Evolutionary conservation across 2,113 vertebrate genomes (phyloP).

Genomic region (Enhydra lutris): DNA sequence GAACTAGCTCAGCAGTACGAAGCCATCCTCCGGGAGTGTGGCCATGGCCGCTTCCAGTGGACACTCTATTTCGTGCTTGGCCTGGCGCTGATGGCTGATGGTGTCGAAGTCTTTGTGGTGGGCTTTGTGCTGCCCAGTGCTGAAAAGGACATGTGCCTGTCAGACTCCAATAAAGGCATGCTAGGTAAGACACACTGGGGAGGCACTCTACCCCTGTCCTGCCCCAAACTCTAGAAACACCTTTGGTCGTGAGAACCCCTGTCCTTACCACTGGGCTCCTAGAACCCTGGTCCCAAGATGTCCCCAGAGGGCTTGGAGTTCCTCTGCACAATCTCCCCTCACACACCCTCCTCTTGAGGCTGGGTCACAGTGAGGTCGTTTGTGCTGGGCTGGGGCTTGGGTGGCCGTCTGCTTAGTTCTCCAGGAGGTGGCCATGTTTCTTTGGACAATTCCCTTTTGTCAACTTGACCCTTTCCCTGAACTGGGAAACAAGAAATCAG

Average conservation of each 20-base stretch:
- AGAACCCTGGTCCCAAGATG: background rate
- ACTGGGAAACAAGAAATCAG: background rate
- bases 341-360: background rate
- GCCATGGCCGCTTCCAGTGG: constrained; percentile 98
- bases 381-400: background rate
- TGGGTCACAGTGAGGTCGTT: background rate
- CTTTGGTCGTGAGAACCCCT: background rate
- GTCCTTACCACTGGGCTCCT: no score
- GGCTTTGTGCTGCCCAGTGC: constrained; percentile 97
- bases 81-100: constrained; percentile 96
- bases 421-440: background rate
- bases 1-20: constrained; percentile 97
- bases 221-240: background rate
- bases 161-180: constrained; percentile 98
- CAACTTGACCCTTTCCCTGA: background rate
- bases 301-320: background rate
- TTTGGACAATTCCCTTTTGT: background rate
- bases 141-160: constrained; percentile 98
- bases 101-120: constrained; percentile 97
- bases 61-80: constrained; percentile 97
- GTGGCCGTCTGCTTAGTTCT: background rate
- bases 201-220: background rate
- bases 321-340: background rate
- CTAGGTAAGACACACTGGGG: constrained; percentile 88
- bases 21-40: constrained; percentile 95